Evolutionary conservation across 1,140 invertebrate genomes (phyloP).

Genomic region (Aethina tumida): DNA sequence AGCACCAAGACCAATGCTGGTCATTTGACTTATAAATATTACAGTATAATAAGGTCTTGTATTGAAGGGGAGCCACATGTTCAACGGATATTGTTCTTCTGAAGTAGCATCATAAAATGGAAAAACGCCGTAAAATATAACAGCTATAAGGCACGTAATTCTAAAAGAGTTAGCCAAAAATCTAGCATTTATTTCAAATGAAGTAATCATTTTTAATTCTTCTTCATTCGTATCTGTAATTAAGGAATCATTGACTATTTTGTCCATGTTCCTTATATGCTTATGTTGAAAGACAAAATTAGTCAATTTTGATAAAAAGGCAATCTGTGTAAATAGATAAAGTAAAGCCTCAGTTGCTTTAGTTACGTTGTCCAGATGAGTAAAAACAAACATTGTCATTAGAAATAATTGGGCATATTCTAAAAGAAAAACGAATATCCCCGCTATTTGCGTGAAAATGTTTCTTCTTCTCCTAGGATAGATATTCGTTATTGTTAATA

Average conservation of each 20-base stretch:
- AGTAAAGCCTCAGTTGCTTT: conserved; percentile 10
- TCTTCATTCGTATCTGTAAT: conserved; percentile 6
- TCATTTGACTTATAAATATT: conserved; percentile 5
- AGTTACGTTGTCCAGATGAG: conserved; percentile 1
- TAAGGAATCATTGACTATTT: conserved; percentile 4
- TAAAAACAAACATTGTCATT: not conserved
- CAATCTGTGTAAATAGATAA: conserved; percentile 9
- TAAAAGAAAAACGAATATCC: no score
- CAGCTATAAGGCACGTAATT: conserved; percentile 3
- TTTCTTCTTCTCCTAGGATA: no score
- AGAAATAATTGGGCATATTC: not conserved
- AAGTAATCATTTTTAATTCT: conserved; percentile 7
- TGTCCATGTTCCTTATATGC: conserved; percentile 6
- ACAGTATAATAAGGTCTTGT: conserved; percentile 5
- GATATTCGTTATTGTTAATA: no score
- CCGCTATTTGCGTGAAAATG: no score
- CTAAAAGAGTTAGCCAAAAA: conserved; percentile 7
- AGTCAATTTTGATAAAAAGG: conserved; percentile 7
- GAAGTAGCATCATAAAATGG: conserved; percentile 7
- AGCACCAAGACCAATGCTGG: conserved; percentile 9
- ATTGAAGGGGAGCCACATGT: conserved; percentile 11
- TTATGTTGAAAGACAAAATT: conserved; percentile 8
- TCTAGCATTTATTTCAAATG: not conserved
- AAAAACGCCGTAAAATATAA: conserved; percentile 8
- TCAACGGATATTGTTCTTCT: conserved; percentile 6